These are phyloP conservation scores for Oscheius sp. DNA, from an alignment of 2,888 invertebrate genomes.

Conservation along the genomic window DNA sequence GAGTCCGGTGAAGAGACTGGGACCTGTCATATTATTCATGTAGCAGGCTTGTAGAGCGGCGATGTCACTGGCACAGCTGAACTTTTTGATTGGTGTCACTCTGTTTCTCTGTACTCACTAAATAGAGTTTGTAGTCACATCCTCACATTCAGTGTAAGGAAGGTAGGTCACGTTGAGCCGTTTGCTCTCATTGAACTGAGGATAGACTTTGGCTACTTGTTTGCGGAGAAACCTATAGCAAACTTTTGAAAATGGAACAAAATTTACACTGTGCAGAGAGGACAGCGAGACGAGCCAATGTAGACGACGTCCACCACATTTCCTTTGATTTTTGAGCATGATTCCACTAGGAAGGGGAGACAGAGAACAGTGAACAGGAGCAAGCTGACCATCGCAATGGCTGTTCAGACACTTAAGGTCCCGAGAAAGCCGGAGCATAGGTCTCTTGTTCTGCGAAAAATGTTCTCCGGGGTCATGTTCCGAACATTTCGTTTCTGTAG, in stretches of 20 bases:
- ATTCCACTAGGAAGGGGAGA: too few species aligned
- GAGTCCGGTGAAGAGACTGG: not conserved
- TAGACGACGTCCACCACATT: not conserved
- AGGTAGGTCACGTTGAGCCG: not conserved
- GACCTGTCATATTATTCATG: not conserved
- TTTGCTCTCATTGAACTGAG: not conserved
- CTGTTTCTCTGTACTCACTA: not conserved
- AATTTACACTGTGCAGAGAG: not conserved
- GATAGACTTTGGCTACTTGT: conserved; percentile 1
- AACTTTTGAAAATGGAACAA: not conserved
- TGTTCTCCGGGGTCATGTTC: too few species aligned
- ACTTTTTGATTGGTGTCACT: not conserved
- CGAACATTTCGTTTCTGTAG: too few species aligned
- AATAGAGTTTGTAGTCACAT: not conserved
- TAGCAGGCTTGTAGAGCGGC: conserved; percentile 4
- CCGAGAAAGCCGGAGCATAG: too few species aligned
- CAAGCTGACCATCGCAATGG: too few species aligned
- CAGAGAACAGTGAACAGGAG: too few species aligned
- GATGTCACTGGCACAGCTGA: conserved; percentile 3
- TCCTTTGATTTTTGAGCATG: not conserved
- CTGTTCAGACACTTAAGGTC: too few species aligned
- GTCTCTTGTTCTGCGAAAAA: too few species aligned
- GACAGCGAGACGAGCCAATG: not conserved
- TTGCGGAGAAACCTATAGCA: not conserved
- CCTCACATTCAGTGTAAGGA: not conserved